Conservation (phyloP, 1,140 invertebrate genomes). For the Meloidogyne exigua region DNA sequence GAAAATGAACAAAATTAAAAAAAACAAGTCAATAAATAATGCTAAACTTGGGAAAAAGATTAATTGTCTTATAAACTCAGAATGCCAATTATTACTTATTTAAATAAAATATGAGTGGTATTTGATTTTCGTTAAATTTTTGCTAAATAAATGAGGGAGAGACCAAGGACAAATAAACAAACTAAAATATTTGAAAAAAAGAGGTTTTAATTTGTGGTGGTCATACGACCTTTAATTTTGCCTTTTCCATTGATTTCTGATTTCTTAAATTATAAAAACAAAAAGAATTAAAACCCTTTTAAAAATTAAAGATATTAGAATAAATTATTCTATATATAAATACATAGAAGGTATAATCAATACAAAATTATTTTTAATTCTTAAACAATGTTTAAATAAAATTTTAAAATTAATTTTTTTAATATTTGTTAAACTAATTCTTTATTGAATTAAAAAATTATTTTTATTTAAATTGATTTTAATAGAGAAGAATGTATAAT, state of each 20-base stretch:
- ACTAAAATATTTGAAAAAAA: not conserved
- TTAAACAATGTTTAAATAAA: too few species aligned
- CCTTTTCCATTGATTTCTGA: not conserved
- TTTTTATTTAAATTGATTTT: not conserved
- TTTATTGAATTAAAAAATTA: too few species aligned
- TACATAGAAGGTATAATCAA: too few species aligned
- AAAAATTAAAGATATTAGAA: not conserved
- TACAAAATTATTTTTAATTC: too few species aligned
- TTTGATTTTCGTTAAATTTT: not conserved
- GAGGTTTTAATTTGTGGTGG: not conserved
- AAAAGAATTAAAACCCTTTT: not conserved
- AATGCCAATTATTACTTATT: not conserved
- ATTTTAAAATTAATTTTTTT: not conserved
- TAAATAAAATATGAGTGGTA: slow-evolving; percentile 3
- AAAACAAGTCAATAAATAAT: too few species aligned
- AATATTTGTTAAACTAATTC: not conserved
- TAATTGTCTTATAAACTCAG: not conserved
- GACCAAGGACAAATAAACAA: not conserved
- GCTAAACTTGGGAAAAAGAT: not conserved
- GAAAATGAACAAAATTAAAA: too few species aligned
- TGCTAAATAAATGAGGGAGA: not conserved
- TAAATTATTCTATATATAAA: too few species aligned
- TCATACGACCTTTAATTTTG: not conserved
- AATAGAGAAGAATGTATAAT: not conserved
- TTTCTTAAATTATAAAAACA: not conserved